A percentile compares a stretch with the other conserved stretches of the same genome.
Evolutionary conservation across 2,113 vertebrate species (phyloP).

Genomic region (Lasiurus cinereus): DNA sequence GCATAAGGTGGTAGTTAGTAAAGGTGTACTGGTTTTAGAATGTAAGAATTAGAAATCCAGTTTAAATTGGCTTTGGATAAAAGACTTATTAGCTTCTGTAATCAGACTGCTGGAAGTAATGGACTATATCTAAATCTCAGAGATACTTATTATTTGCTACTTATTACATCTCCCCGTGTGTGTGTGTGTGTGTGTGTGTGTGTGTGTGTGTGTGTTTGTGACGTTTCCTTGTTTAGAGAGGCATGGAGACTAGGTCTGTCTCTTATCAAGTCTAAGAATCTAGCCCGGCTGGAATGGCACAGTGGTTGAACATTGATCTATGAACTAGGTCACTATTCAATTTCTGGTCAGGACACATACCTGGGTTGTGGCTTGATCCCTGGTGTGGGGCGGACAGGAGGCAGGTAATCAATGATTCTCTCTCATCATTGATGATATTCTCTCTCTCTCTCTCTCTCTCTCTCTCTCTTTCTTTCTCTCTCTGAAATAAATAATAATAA

Average conservation of each 20-base stretch:
- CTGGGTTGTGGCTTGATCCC: too few relatives aligned
- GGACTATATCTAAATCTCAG: neutral
- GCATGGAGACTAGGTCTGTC: neutral
- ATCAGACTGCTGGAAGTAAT: conserved; percentile 4
- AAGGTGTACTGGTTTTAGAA: neutral
- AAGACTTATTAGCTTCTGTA: neutral
- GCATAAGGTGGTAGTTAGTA: neutral
- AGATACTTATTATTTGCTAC: conserved; percentile 13
- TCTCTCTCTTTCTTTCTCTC: too few relatives aligned
- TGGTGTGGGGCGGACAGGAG: too few relatives aligned
- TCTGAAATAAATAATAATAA: too few relatives aligned
- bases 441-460: too few relatives aligned
- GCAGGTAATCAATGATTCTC: too few relatives aligned
- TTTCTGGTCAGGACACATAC: too few relatives aligned
- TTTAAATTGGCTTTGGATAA: conserved; percentile 26
- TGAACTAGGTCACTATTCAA: too few relatives aligned
- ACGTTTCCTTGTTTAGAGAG: neutral
- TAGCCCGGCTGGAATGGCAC: neutral
- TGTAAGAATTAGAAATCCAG: conserved; percentile 8
- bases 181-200: neutral
- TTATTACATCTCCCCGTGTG: neutral
- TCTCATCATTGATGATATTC: too few relatives aligned
- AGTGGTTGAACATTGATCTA: too few relatives aligned
- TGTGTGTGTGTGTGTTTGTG: neutral
- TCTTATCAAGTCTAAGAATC: neutral